Evolutionary conservation across 2,113 vertebrate species (phyloP), one percentile per base, ranked within the genome.

Genomic region (Ivindomyrus marchei): DNA sequence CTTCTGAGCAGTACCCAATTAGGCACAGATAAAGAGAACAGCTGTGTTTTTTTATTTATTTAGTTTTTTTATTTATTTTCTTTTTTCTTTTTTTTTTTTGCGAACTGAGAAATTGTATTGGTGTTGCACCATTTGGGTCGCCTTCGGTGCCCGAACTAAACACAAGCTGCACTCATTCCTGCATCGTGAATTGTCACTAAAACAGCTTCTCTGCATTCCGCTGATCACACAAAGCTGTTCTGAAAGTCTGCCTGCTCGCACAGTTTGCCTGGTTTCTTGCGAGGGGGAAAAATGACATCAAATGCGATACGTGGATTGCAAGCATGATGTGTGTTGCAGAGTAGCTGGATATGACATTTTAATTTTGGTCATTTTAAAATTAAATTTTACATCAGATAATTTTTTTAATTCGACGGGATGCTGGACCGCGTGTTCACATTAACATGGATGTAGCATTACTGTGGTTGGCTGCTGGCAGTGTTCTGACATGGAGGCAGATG

Each of bases 191-290:
- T 50, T 9, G 36, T 70, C 47, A 58, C 15, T 90, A 11, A 46
- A 88, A 88, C 58, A 45, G 88, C 36, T 74, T 89, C 49, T 36
- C 24, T 77, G 36, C 50, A 89, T 74, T 49, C 88, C 46, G 17
- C 5, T 47, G 56, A 24, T 89, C 21, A 52, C 45, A 10, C 31
- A 39, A 52, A 49, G 62, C 45, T 31, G 21, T 49, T 89, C 17
- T 36, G 53, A 74, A 89, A 77, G 13, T 77, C 62, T 2, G 15
- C 7, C 13, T 50, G 66, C n/a, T 66, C 21, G 21, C 17, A 42
- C 11, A n/a, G 53, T 89, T 80, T 89, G 66, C 8, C 66, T 2
- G 24, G 87, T 39, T 88, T 58, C 11, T 66, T 21, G 9, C 3
- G 46, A 24, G 21, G 11, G 11, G 85, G 15, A 53, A 87, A 87